Evolutionary conservation across 1,140 invertebrate genomes (phyloP), one percentile per base, ranked within the genome.

Genomic region (Mesaphorura yosii): DNA sequence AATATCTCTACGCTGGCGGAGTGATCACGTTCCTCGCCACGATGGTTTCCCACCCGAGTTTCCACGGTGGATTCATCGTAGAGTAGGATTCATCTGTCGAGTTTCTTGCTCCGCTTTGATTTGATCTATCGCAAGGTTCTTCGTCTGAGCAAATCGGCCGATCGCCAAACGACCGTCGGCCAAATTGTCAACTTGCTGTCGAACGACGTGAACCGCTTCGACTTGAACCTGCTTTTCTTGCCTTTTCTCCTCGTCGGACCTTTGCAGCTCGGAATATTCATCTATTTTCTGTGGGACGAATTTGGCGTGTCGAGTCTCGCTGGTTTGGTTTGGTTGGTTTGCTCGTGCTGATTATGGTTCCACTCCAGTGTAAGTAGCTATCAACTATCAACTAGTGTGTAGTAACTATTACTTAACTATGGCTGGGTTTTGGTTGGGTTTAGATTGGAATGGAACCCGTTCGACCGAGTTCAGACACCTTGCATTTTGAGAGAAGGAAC

Each of bases 81-180:
- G n/a, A n/a, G 73, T 82, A 60, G 84, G 85, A 34, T 82, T 88
- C 77, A 81, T 84, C 68, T 77, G 86, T 57, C 74, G 84, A 53
- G 75, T 88, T 31, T 79, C 83, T 3, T 80, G 81, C 65, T 83
- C 79, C 60, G 81, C 83, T 0, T 71, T 89, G 28, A 80, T 89
- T 55, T n/a, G n/a, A n/a, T n/a, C n/a, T 91, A 88, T 67, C 77
- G 83, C 66, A 91, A 90, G 78, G 80, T 84, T 31, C 6, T 48
- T 12, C 12, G 23, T 15, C 29, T 63, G 14, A 63, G 61, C 41
- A 60, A 60, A 55, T 63, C 64, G 12, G 66, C 76, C 5, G 51
- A 76, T 42, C 66, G 65, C 7, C 61, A 73, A 54, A 76, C 75
- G 20, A 74, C 75, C 26, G 68, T 72, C 12, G 76, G 76, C 0